Base-by-base conservation (phyloP, 2,888 invertebrate species). In the Lymantria monacha region DNA sequence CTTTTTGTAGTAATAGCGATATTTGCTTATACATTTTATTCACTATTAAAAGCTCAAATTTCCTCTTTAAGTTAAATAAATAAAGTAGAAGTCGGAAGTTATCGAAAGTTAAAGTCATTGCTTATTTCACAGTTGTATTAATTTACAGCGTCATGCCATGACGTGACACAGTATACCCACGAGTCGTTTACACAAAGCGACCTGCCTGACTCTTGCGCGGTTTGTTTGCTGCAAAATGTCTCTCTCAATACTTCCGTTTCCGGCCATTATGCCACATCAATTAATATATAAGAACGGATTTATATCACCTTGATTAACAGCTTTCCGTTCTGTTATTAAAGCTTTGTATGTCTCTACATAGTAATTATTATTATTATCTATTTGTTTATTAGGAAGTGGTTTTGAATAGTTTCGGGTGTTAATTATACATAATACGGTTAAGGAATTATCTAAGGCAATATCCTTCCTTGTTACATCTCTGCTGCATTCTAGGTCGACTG, bases 231-330 rank as follows among this genome's bases (percentile, higher is more conserved):
- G 56, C 51, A 49, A 52, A 55, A 55, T 56, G 51, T 50, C 45
- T 30, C 43, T 37, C 36, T 30, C 9, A 42, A 45, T 13, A 31
- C 59, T 63, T 70, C 71, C 71, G 65, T 69, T 70, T 70, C 70
- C 70, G 71, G 41, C 41, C 46, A n/a, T n/a, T n/a, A n/a, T n/a
- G n/a, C n/a, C n/a, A n/a, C 53, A 51, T 45, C 58, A 60, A 58
- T 68, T 56, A 61, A 60, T 57, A 51, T n/a, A 57, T 58, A 56
- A 57, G 51, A 48, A 54, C 56, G 46, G 30, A 49, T 54, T 54
- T 54, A 55, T 57, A 48, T 65, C 55, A 68, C 66, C 69, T 68
- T 66, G 66, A 58, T 69, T 59, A 56, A 51, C 38, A 42, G 22
- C 66, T 66, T 66, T 61, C 58, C 44, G 44, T 51, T 57, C 33